These are phyloP conservation scores for Thomomys bottae DNA, from an alignment of 2,113 vertebrate genomes.

Conservation along the genomic window DNA sequence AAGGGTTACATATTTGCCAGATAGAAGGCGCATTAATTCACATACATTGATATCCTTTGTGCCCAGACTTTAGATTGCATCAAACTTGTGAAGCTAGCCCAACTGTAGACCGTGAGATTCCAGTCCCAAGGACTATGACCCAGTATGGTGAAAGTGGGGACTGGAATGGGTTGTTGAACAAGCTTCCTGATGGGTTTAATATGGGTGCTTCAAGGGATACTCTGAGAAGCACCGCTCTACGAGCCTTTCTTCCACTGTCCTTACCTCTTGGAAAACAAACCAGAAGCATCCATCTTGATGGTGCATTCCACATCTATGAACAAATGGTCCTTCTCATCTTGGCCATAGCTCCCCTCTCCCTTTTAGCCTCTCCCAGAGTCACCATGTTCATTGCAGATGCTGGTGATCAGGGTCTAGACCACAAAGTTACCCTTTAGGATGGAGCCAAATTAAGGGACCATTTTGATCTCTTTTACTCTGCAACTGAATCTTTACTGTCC, in stretches of 20 bases:
- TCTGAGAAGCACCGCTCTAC: not conserved
- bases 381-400: not conserved
- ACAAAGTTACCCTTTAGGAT: not conserved
- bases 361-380: not conserved
- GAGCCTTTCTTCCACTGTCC: not conserved
- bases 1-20: no score
- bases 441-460: not conserved
- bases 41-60: no score
- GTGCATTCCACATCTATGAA: no score
- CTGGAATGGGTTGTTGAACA: not conserved
- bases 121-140: not conserved
- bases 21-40: no score
- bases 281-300: not conserved
- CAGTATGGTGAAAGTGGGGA: not conserved
- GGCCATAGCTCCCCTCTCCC: no score
- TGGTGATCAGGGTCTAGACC: no score
- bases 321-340: not conserved
- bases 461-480: not conserved
- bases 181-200: not conserved
- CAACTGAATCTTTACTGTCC: not conserved
- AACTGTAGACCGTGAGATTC: not conserved
- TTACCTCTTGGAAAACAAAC: not conserved
- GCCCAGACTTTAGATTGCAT: not conserved
- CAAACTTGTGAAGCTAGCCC: not conserved
- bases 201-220: not conserved